Conservation (phyloP, 92 coral and sea anemone species). For the Porites evermanni region DNA sequence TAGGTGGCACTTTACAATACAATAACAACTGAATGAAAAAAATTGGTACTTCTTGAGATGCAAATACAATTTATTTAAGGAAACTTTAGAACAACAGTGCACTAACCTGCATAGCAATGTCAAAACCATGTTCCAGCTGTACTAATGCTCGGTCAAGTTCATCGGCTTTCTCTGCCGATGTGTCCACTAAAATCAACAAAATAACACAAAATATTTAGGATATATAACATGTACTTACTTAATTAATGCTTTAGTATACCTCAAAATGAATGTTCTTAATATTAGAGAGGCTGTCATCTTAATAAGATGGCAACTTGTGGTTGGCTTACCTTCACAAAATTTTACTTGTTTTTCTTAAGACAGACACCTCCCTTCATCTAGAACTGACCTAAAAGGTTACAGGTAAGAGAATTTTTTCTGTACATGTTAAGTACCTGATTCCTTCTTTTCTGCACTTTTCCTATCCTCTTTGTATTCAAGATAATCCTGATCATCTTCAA, state of each 20-base stretch:
- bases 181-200: slow-evolving; percentile 58
- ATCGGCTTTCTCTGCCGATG: slow-evolving; percentile 85
- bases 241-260: too few relatives aligned
- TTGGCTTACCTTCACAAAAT: too few relatives aligned
- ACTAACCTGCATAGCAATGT: slow-evolving; percentile 83
- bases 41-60: too few relatives aligned
- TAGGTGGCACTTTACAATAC: too few relatives aligned
- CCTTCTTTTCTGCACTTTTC: slow-evolving; percentile 51
- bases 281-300: too few relatives aligned
- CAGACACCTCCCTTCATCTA: too few relatives aligned
- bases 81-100: neutral
- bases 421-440: slow-evolving; percentile 8
- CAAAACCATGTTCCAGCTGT: slow-evolving; percentile 89
- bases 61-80: too few relatives aligned
- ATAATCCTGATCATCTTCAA: slow-evolving; percentile 79
- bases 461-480: slow-evolving; percentile 70
- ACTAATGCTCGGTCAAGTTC: slow-evolving; percentile 83
- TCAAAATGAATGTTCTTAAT: too few relatives aligned
- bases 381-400: neutral
- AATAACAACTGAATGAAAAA: too few relatives aligned
- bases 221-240: too few relatives aligned
- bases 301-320: too few relatives aligned
- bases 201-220: neutral
- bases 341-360: too few relatives aligned
- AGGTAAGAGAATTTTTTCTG: neutral